Conservation (phyloP, 2,888 invertebrate species). For the Malthinus seriepunctatus region DNA sequence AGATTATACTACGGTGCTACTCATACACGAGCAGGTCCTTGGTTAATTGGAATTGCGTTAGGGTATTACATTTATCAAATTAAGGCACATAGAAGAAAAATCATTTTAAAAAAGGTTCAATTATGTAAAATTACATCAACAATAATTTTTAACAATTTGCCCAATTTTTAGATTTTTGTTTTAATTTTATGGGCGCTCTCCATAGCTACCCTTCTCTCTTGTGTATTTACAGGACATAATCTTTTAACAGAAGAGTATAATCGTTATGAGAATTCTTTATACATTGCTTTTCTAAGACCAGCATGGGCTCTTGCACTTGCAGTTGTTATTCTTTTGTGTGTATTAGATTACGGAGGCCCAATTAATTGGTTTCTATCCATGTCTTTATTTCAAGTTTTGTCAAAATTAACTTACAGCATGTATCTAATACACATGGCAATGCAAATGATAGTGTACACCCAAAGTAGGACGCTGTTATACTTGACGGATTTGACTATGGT, state of each 20-base stretch:
- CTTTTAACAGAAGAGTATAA: background rate
- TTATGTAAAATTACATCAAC: too few relatives aligned
- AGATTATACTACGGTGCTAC: constrained; percentile 41
- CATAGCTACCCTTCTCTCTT: background rate
- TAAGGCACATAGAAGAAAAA: constrained; percentile 10
- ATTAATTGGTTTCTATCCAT: constrained; percentile 18
- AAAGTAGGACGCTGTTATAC: background rate
- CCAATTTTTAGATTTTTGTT: background rate
- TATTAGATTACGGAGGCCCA: constrained; percentile 54
- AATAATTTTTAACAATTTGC: too few relatives aligned
- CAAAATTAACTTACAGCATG: constrained; percentile 9
- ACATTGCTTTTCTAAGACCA: constrained; percentile 52
- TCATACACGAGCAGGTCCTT: constrained; percentile 42
- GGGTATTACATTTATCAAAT: constrained; percentile 38
- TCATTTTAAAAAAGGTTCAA: background rate
- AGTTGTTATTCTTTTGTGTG: constrained; percentile 57
- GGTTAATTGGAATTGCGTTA: constrained; percentile 42
- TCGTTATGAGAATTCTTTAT: constrained; percentile 38
- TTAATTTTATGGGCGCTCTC: background rate
- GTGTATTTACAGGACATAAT: background rate
- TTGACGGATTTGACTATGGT: background rate
- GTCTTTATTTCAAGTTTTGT: constrained; percentile 5
- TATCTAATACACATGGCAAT: constrained; percentile 8
- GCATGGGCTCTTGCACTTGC: constrained; percentile 55
- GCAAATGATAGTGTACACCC: background rate